phyloP scores from a whole-genome alignment of 2,113 vertebrate species.

The Prietella phreatophila region DNA sequence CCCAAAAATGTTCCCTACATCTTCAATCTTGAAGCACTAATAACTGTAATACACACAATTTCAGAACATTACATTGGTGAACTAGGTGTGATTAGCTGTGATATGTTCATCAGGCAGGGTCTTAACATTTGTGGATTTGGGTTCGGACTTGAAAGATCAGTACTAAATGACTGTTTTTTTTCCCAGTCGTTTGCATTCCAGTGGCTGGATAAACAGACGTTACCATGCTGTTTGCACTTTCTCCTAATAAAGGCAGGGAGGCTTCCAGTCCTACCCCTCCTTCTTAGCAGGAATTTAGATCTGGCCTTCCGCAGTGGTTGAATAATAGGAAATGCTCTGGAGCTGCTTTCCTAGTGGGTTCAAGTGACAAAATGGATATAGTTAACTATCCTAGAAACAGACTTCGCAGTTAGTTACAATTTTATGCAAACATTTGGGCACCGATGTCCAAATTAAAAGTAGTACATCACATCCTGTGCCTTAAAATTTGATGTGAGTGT shows the following conservation, averaged over 20 bases:
- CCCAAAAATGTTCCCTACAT: background rate
- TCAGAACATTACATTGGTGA: background rate
- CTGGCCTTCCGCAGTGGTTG: background rate
- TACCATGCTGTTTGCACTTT: background rate
- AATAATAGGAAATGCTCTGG: background rate
- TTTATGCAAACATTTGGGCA: background rate
- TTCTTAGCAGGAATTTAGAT: constrained; percentile 9
- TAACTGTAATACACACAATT: background rate
- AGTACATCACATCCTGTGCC: background rate
- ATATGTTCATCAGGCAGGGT: background rate
- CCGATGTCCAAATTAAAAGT: background rate
- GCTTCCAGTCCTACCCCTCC: background rate
- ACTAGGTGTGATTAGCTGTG: background rate
- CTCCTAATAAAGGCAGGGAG: constrained; percentile 59
- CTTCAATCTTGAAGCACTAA: background rate
- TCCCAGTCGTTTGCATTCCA: constrained; percentile 18
- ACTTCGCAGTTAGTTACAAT: background rate
- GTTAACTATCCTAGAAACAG: background rate
- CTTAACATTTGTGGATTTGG: background rate
- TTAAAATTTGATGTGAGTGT: background rate
- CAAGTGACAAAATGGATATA: background rate
- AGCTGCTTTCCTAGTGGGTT: background rate
- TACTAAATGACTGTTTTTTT: constrained; percentile 22
- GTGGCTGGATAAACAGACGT: constrained; percentile 31
- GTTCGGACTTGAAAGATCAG: background rate